These are phyloP conservation scores for Amiota communis DNA, from an alignment of 2,888 invertebrate species.

Conservation along the genomic window DNA sequence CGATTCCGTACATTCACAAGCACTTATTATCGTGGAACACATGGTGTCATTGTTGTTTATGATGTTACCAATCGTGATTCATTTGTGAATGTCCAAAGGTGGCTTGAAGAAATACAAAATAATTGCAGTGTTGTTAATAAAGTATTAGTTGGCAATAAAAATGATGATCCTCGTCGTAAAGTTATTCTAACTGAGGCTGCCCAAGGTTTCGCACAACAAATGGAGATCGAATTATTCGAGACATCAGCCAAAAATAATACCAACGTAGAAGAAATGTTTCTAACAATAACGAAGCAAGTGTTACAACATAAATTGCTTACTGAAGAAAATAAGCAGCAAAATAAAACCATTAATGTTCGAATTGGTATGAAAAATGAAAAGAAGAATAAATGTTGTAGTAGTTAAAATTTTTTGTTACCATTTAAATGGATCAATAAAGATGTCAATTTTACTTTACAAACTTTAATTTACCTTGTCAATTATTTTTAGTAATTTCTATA, in stretches of 20 bases:
- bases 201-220: constrained; percentile 95
- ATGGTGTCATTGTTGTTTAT: constrained; percentile 99
- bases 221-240: constrained; percentile 97
- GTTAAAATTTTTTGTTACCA: constrained; percentile 58
- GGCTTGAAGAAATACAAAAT: constrained; percentile 99
- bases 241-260: constrained; percentile 99
- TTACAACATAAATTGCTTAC: constrained; percentile 72
- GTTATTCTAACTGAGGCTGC: constrained; percentile 98
- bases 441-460: too few species aligned
- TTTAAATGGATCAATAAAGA: not conserved
- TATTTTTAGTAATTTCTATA: too few species aligned
- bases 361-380: constrained; percentile 67
- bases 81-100: constrained; percentile 98
- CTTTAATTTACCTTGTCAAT: too few species aligned
- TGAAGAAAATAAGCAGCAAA: constrained; percentile 71
- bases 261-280: constrained; percentile 97
- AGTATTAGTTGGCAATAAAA: constrained; percentile 98
- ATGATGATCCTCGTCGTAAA: constrained; percentile 94
- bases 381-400: constrained; percentile 73
- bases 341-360: constrained; percentile 70
- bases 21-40: constrained; percentile 98
- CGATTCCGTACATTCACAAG: constrained; percentile 98
- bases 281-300: constrained; percentile 78
- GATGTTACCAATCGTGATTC: constrained; percentile 99
- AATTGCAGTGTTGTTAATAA: constrained; percentile 99